These are phyloP conservation scores for Cephalotes varians DNA, from an alignment of 2,888 invertebrate species.

Conservation along the genomic window DNA sequence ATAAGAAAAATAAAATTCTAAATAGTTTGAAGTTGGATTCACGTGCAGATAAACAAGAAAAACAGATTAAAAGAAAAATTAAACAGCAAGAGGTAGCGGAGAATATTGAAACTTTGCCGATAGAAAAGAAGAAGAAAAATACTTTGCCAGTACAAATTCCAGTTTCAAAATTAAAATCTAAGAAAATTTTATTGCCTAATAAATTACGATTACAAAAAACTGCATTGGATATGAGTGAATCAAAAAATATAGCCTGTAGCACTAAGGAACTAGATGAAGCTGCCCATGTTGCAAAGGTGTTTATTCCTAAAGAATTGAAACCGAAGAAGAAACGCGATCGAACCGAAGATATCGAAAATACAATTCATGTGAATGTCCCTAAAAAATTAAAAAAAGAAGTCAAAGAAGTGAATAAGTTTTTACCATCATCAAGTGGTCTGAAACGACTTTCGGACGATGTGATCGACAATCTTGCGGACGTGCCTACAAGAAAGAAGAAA, in stretches of 20 bases:
- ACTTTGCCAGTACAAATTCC: not conserved
- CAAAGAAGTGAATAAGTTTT: not conserved
- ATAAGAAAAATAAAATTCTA: constrained; percentile 5
- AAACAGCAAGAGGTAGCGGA: constrained; percentile 32
- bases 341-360: not conserved
- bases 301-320: constrained; percentile 22
- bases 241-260: constrained; percentile 27
- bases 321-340: constrained; percentile 24
- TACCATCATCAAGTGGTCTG: constrained; percentile 39
- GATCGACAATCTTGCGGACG: constrained; percentile 74
- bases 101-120: not conserved
- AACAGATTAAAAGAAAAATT: constrained; percentile 32
- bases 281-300: constrained; percentile 18
- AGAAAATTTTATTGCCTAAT: not conserved
- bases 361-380: not conserved
- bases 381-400: constrained; percentile 24
- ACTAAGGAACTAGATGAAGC: constrained; percentile 28
- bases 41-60: not conserved
- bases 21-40: not conserved
- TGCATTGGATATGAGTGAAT: not conserved
- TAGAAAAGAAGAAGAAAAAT: constrained; percentile 19
- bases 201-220: constrained; percentile 17
- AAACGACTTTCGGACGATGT: constrained; percentile 78
- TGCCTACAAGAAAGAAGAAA: constrained; percentile 62
- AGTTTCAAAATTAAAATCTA: not conserved